Percentiles rank a stretch among this genome's conserved stretches.
phyloP scores from a whole-genome alignment of 2,888 invertebrate genomes.

The Platycnemis pennipes region DNA sequence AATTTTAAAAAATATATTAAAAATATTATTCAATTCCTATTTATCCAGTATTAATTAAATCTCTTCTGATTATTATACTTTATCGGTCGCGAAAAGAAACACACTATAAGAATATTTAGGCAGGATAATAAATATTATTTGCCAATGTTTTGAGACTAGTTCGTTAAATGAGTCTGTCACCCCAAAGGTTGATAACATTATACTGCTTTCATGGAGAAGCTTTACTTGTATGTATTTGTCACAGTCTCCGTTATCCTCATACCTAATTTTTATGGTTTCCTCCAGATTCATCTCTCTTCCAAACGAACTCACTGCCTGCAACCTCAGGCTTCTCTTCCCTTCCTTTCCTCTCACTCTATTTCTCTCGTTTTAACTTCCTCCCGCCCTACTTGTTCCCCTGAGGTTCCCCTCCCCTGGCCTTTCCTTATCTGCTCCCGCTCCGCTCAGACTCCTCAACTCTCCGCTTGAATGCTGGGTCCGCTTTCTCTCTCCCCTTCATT shows the following conservation, averaged over 20 bases:
- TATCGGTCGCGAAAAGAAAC: too few species aligned
- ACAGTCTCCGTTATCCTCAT: neutral
- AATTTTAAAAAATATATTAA: too few species aligned
- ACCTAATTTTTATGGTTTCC: neutral
- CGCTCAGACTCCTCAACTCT: neutral
- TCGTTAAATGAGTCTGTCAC: too few species aligned
- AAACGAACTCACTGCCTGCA: neutral
- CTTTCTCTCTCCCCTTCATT: conserved; percentile 47
- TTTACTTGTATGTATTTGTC: neutral
- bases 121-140: too few species aligned
- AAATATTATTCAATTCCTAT: too few species aligned
- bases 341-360: neutral
- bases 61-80: too few species aligned
- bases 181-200: too few species aligned
- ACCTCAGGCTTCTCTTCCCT: neutral
- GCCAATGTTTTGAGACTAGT: too few species aligned
- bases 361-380: neutral
- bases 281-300: neutral
- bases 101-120: too few species aligned
- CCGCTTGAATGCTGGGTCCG: neutral
- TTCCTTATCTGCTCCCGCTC: neutral
- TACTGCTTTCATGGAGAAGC: neutral
- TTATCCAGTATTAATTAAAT: too few species aligned
- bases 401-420: neutral
- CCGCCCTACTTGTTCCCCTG: neutral